These are phyloP conservation scores for Manis pentadactyla DNA, from an alignment of 2,797 vertebrate species.

Conservation along the genomic window DNA sequence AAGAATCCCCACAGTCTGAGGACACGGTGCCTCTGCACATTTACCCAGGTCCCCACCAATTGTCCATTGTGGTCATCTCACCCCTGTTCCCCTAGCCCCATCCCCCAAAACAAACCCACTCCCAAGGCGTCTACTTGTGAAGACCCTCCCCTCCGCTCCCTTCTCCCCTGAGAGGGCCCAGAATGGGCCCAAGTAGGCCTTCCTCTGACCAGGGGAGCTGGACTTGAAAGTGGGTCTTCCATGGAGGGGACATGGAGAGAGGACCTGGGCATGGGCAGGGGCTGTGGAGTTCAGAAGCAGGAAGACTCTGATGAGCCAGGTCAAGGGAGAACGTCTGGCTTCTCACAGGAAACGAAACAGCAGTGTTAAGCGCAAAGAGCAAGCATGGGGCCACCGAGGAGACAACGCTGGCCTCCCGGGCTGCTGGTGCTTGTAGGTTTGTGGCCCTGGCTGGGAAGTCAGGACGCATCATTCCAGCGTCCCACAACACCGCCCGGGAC, in stretches of 20 bases:
- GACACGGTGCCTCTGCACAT: background rate
- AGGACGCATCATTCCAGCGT: background rate
- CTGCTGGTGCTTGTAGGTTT: background rate
- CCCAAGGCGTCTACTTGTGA: background rate
- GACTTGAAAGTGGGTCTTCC: background rate
- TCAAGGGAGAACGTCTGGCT: background rate
- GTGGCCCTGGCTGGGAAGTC: too few relatives aligned
- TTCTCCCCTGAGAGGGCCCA: background rate
- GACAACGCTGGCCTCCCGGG: too few relatives aligned
- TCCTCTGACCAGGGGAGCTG: background rate
- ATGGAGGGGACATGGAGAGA: too few relatives aligned
- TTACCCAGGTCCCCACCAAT: background rate
- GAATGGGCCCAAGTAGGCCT: rapidly evolving
- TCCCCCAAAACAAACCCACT: too few relatives aligned
- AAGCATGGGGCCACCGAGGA: rapidly evolving
- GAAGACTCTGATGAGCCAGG: background rate
- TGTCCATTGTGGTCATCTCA: background rate
- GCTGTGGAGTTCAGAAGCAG: background rate
- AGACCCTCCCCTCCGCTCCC: too few relatives aligned
- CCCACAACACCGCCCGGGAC: background rate
- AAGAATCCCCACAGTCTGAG: background rate
- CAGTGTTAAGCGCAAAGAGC: background rate
- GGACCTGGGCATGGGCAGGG: too few relatives aligned
- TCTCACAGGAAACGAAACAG: background rate
- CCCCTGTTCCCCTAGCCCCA: too few relatives aligned